phyloP scores from a whole-genome alignment of 1,140 invertebrate species.

The Cryptotermes secundus region DNA sequence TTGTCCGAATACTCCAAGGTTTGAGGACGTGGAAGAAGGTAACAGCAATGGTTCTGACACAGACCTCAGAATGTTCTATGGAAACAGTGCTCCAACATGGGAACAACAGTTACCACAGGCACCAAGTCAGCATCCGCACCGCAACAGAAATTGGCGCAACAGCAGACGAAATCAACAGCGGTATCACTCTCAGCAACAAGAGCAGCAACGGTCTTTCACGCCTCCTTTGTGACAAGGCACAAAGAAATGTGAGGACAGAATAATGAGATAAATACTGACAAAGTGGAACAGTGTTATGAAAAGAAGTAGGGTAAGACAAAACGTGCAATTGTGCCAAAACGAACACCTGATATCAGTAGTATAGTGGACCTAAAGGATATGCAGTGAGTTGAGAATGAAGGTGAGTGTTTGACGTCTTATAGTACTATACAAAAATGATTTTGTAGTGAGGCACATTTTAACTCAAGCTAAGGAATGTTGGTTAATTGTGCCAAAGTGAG shows the following conservation, averaged over 20 bases:
- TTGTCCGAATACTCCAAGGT: constrained; percentile 14
- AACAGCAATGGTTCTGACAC: neutral
- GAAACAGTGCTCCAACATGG: neutral
- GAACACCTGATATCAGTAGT: neutral
- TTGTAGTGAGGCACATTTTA: neutral
- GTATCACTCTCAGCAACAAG: neutral
- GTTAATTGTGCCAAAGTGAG: constrained; percentile 1
- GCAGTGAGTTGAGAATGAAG: no score
- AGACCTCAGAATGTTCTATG: constrained; percentile 18
- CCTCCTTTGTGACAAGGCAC: neutral
- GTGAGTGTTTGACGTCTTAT: no score
- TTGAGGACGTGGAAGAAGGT: neutral
- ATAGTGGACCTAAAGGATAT: neutral
- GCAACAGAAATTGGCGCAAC: constrained; percentile 22
- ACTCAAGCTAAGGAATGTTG: neutral
- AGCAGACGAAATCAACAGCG: constrained; percentile 8
- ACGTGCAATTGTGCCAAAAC: neutral
- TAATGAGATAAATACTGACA: no score
- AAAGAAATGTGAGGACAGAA: neutral
- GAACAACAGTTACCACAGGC: constrained; percentile 20
- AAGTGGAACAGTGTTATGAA: no score
- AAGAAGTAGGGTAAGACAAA: no score
- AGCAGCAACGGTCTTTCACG: constrained; percentile 21
- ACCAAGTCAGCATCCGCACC: neutral
- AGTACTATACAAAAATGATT: no score